Conservation (phyloP, 2,888 invertebrate species). For the Andrena bucephala region DNA sequence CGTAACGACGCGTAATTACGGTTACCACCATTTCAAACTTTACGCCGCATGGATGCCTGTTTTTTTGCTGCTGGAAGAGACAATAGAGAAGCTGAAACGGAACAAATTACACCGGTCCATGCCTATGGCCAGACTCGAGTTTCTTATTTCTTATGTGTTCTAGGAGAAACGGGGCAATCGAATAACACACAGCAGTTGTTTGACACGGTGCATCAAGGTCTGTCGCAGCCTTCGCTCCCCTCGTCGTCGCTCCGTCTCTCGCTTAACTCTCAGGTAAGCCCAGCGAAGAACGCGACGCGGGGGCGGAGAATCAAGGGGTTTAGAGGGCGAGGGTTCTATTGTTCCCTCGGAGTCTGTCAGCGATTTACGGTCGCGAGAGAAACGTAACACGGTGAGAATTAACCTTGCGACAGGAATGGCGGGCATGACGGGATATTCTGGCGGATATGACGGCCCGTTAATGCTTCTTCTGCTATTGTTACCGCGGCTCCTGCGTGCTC, state of each 20-base stretch:
- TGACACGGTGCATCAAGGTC: constrained; percentile 20
- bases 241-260: constrained; percentile 30
- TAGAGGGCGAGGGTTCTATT: constrained; percentile 14
- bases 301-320: not conserved
- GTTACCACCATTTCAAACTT: too few relatives aligned
- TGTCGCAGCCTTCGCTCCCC: constrained; percentile 23
- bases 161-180: not conserved
- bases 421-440: constrained; percentile 39
- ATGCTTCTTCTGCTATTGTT: constrained; percentile 45
- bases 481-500: constrained; percentile 18
- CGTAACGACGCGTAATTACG: too few relatives aligned
- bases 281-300: constrained; percentile 17
- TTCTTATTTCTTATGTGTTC: not conserved
- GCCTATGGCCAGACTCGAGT: too few relatives aligned
- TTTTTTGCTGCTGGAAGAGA: too few relatives aligned
- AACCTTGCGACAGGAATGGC: constrained; percentile 43
- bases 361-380: constrained; percentile 41
- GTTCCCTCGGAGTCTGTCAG: constrained; percentile 46
- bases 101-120: too few relatives aligned
- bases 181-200: not conserved
- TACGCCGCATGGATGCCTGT: too few relatives aligned
- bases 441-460: constrained; percentile 38
- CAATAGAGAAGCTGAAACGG: too few relatives aligned
- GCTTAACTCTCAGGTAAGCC: constrained; percentile 16
- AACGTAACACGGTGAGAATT: constrained; percentile 38